Evolutionary conservation across 2,888 invertebrate species (phyloP).

Genomic region (Synanthedon andrenaeformis): DNA sequence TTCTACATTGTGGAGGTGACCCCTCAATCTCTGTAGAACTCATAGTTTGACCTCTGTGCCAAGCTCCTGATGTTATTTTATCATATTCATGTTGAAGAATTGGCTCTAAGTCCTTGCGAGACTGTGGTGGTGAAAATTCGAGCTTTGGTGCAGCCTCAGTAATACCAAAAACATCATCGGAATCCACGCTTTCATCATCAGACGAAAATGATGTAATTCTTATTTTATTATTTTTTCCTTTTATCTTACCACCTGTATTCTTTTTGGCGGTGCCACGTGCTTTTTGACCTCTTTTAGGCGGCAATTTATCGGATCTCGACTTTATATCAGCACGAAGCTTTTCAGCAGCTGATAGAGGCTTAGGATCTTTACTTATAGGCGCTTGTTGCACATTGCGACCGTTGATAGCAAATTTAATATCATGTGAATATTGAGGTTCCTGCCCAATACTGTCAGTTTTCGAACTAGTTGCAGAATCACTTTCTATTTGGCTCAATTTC

Average conservation of each 20-base stretch:
- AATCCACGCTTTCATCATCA: slow-evolving; percentile 81
- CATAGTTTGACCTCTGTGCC: slow-evolving; percentile 79
- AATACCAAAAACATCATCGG: slow-evolving; percentile 82
- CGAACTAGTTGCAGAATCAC: slow-evolving; percentile 80
- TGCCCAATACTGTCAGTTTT: slow-evolving; percentile 76
- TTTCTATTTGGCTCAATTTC: slow-evolving; percentile 81
- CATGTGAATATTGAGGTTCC: slow-evolving; percentile 67
- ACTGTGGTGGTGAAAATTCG: slow-evolving; percentile 82
- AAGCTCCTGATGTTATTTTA: slow-evolving; percentile 74
- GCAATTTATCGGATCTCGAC: slow-evolving; percentile 72
- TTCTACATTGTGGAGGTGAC: slow-evolving; percentile 79
- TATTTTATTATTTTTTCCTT: slow-evolving; percentile 76
- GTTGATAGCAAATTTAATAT: slow-evolving; percentile 64
- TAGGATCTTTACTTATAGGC: slow-evolving; percentile 51
- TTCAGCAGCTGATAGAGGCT: slow-evolving; percentile 56
- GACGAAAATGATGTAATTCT: slow-evolving; percentile 82
- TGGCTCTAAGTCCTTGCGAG: slow-evolving; percentile 80
- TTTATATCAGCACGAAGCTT: slow-evolving; percentile 66
- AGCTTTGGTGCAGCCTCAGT: slow-evolving; percentile 80
- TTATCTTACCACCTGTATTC: slow-evolving; percentile 69
- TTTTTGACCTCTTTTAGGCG: slow-evolving; percentile 74
- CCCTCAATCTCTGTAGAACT: slow-evolving; percentile 84
- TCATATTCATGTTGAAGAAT: slow-evolving; percentile 80
- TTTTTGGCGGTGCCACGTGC: slow-evolving; percentile 71
- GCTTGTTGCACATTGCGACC: slow-evolving; percentile 54